Evolutionary conservation across 2,797 vertebrate genomes (phyloP), one percentile per base, ranked within the genome.

Genomic region (Serranus cabrilla): DNA sequence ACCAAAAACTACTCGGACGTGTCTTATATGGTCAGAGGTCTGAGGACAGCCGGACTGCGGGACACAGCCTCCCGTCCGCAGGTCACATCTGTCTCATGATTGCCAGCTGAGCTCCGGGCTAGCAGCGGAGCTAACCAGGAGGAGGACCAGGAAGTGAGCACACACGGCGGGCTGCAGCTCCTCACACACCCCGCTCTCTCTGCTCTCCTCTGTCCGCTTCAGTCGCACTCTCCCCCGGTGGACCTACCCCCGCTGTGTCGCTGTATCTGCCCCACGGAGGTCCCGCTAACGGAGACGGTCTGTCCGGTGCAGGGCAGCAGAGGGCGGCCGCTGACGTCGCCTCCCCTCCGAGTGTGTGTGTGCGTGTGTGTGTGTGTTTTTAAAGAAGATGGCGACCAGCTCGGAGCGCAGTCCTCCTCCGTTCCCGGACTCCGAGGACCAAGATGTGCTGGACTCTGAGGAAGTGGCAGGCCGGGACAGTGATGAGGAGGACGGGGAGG

Each of bases 381-480:
- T 23, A 13, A 40, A 67, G 25, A 55, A 59, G 92, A 95, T 95
- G 94, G 94, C 95, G 94, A 90, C 93, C 71, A 94, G 93, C 81
- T 95, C 95, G 58, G 94, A 95, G 88, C 95, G 95, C 64, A 95
- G 94, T 87, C 95, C 95, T 71, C 95, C 95, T 83, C 95, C 95
- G 84, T 95, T 96, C 78, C 94, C 95, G 46, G 95, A 96, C 71
- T 90, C 89, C n/a, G 95, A 95, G 89, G 94, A 95, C 71, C 94
- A 92, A 83, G 94, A 95, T 37, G 83, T 86, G 67, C 86, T 85
- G 76, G 93, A 95, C 69, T 10, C 89, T 0, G 93, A 94, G 10
- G 94, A 92, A 0, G 83, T 91, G 10, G 58, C 62, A 72, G 89
- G 82, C 78, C 91, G 84, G 31, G 95, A 93, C 59, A 91, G 88